Evolutionary conservation across 2,113 vertebrate species (phyloP).

Genomic region (Siphamia tubifer): DNA sequence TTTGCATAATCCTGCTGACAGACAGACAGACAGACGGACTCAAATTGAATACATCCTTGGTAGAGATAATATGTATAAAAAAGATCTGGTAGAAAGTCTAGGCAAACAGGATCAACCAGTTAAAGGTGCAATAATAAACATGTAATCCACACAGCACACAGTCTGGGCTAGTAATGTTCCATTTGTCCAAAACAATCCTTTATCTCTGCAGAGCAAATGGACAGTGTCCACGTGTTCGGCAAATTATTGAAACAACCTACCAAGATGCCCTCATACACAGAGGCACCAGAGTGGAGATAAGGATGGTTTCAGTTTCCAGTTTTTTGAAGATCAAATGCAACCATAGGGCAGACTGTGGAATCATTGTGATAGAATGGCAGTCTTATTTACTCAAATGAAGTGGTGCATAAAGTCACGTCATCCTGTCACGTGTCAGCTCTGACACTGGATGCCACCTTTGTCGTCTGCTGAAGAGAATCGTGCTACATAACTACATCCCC

Average conservation of each 20-base stretch:
- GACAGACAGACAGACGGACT: no score
- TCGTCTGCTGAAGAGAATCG: no score
- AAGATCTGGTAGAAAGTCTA: no score
- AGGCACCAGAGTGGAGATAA: not conserved
- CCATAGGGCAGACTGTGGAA: not conserved
- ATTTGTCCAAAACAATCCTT: not conserved
- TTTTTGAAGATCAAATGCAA: not conserved
- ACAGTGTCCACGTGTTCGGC: not conserved
- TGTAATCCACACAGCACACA: no score
- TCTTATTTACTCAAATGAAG: not conserved
- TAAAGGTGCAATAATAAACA: no score
- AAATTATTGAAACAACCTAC: not conserved
- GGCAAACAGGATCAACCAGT: no score
- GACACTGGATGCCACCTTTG: not conserved
- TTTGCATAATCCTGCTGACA: no score
- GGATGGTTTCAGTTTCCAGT: not conserved
- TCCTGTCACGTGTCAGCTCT: not conserved
- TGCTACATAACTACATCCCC: rapidly evolving
- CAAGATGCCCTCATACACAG: not conserved
- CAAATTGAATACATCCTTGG: no score
- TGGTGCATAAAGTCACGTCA: no score
- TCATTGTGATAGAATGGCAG: not conserved
- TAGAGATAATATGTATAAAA: no score
- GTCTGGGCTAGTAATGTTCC: no score
- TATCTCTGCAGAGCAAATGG: constrained; percentile 22